Percentiles rank a stretch among this genome's conserved stretches.
Evolutionary conservation across 2,113 vertebrate species (phyloP).

Genomic region (Riparia riparia): DNA sequence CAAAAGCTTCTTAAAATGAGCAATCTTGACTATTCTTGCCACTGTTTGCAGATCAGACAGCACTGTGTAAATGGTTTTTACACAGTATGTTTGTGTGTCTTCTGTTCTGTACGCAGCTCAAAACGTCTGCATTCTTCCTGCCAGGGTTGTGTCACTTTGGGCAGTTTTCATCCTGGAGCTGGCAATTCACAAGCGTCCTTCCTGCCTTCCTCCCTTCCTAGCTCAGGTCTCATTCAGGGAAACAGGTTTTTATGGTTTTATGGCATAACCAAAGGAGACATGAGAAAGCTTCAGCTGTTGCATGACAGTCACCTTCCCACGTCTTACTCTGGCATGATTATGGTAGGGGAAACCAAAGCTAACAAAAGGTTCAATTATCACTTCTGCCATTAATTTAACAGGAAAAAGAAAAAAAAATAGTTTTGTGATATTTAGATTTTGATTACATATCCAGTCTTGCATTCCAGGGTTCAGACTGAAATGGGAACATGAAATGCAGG

Average conservation of each 20-base stretch:
- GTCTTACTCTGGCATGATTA: not conserved
- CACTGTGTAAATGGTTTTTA: not conserved
- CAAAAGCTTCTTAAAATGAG: not conserved
- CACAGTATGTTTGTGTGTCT: not conserved
- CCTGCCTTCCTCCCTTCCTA: not conserved
- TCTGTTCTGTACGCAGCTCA: not conserved
- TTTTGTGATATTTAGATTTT: not conserved
- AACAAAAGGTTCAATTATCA: not conserved
- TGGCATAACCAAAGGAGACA: not conserved
- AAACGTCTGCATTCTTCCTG: accelerated
- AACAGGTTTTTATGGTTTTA: not conserved
- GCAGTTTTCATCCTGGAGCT: not conserved
- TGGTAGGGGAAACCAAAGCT: not conserved
- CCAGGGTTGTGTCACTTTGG: not conserved
- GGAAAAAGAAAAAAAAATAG: not conserved
- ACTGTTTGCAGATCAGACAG: not conserved
- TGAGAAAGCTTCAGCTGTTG: not conserved
- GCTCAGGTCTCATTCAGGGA: not conserved
- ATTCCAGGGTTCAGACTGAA: not conserved
- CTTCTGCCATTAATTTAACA: not conserved
- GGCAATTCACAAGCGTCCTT: not conserved
- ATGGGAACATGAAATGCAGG: not conserved
- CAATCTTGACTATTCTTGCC: not conserved
- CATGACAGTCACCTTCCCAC: not conserved
- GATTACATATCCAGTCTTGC: not conserved